These are phyloP conservation scores for Steinernema scapterisci DNA, from an alignment of 2,888 invertebrate genomes.

Conservation along the genomic window DNA sequence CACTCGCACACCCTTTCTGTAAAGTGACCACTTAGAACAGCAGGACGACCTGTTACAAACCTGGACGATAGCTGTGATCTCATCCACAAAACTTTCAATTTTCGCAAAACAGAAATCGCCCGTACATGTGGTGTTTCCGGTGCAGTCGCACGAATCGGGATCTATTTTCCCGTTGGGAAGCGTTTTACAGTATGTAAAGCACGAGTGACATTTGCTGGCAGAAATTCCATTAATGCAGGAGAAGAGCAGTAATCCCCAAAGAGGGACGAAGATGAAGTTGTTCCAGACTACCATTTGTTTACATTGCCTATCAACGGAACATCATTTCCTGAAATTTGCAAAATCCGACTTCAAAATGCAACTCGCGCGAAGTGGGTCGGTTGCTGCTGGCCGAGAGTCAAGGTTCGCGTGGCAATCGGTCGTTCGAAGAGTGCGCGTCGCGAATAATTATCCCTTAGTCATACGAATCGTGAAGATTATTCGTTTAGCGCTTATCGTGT, in stretches of 20 bases:
- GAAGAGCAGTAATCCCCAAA: neutral
- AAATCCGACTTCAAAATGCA: neutral
- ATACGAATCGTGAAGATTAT: conserved; percentile 5
- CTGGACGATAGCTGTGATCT: conserved; percentile 63
- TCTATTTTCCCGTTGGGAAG: conserved; percentile 51
- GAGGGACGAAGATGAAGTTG: neutral
- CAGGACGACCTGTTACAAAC: conserved; percentile 36
- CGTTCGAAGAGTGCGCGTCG: neutral
- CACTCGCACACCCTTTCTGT: conserved; percentile 66
- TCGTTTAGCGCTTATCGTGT: neutral
- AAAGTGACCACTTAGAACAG: conserved; percentile 30
- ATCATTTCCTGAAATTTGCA: neutral
- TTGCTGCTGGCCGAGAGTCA: neutral
- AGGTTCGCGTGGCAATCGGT: conserved; percentile 10
- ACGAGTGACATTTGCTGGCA: conserved; percentile 58
- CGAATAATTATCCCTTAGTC: conserved; percentile 23
- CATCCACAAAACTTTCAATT: conserved; percentile 53
- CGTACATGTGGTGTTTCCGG: conserved; percentile 45
- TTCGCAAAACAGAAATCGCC: conserved; percentile 49
- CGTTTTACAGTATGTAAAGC: conserved; percentile 57
- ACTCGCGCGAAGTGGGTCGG: neutral
- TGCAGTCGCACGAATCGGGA: conserved; percentile 61
- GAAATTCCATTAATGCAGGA: neutral
- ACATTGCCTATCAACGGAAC: neutral
- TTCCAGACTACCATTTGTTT: neutral